phyloP scores from a whole-genome alignment of 2,113 vertebrate genomes.

The Otis tarda region DNA sequence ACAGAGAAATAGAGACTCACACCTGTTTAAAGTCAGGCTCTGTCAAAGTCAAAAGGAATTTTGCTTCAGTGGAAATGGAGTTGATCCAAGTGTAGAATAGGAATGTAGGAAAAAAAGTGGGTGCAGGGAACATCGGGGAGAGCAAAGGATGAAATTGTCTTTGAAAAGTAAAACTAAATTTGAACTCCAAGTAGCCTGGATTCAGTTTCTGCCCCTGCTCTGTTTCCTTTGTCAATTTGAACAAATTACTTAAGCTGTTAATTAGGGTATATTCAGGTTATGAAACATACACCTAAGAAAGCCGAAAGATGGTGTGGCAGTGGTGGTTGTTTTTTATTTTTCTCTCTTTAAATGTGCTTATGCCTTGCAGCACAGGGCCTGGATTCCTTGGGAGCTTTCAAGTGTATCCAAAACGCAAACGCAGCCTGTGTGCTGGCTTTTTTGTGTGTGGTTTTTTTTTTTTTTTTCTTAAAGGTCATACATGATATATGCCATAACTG shows the following conservation, averaged over 20 bases:
- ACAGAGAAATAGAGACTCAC: not conserved
- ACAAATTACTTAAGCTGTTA: not conserved
- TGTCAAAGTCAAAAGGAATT: constrained; percentile 29
- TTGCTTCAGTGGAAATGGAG: constrained; percentile 32
- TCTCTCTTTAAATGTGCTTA: not conserved
- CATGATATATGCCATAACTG: not conserved
- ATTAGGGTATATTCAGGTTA: not conserved
- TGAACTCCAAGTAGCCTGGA: not conserved
- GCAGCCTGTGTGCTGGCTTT: not conserved
- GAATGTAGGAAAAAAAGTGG: not conserved
- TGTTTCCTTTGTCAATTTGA: not conserved
- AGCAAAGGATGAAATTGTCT: not conserved
- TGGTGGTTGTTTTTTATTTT: not conserved
- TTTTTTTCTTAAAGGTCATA: not conserved
- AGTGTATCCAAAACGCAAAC: constrained; percentile 10
- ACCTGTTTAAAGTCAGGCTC: not conserved
- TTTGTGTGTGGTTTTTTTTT: not conserved
- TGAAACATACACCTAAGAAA: not conserved
- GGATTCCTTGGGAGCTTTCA: constrained; percentile 27
- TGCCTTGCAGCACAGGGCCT: not conserved
- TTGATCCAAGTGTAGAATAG: not conserved
- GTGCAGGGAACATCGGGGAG: not conserved
- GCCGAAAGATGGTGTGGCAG: not conserved
- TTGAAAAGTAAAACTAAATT: not conserved
- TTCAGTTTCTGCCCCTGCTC: not conserved